A percentile compares a stretch with the other conserved stretches of the same genome.
Evolutionary conservation across 2,888 invertebrate genomes (phyloP).

Genomic region (Nudaria mundana): DNA sequence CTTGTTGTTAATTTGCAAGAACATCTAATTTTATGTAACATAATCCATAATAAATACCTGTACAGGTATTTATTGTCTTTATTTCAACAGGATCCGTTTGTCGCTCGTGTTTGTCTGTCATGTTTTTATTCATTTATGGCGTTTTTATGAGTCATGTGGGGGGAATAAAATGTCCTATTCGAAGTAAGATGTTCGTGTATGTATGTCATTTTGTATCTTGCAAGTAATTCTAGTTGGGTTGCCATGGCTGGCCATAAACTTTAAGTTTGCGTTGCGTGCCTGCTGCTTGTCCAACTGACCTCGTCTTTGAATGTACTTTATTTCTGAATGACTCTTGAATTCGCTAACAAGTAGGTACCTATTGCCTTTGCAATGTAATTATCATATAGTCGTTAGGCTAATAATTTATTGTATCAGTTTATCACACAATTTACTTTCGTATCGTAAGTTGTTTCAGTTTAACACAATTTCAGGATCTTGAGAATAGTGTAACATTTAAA

Average conservation of each 20-base stretch:
- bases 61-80: constrained; percentile 19
- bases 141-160: constrained; percentile 32
- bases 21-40: background rate
- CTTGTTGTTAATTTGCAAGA: constrained; percentile 1
- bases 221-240: constrained; percentile 17
- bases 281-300: constrained; percentile 8
- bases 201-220: constrained; percentile 27
- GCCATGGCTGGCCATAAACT: constrained; percentile 27
- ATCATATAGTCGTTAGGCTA: too few species aligned
- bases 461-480: too few species aligned
- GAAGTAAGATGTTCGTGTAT: constrained; percentile 32
- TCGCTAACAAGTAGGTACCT: too few species aligned
- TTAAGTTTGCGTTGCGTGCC: constrained; percentile 44
- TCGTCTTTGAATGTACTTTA: background rate
- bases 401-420: too few species aligned
- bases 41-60: constrained; percentile 4
- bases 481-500: too few species aligned
- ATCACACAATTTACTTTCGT: too few species aligned
- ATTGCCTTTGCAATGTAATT: too few species aligned
- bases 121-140: constrained; percentile 35
- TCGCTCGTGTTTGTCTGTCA: constrained; percentile 30
- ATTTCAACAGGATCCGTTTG: constrained; percentile 22
- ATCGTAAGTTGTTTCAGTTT: too few species aligned
- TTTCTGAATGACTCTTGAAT: too few species aligned
- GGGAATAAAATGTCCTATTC: constrained; percentile 30